phyloP scores from a whole-genome alignment of 2,113 vertebrate species.

The Trematomus loennbergii region DNA sequence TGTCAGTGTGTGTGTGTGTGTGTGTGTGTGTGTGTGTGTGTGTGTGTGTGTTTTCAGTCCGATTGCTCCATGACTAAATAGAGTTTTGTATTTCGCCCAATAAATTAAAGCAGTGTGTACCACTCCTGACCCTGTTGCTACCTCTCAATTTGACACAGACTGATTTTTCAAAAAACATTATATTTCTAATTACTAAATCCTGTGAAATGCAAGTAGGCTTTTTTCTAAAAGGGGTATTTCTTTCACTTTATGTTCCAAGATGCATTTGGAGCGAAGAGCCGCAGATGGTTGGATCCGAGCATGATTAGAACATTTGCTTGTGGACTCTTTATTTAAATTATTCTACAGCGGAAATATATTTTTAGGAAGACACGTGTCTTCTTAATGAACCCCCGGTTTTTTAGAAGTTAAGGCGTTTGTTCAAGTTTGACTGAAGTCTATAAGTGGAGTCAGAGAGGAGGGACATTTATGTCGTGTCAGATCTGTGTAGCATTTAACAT shows the following conservation, averaged over 20 bases:
- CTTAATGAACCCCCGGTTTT: neutral
- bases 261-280: constrained; percentile 19
- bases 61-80: neutral
- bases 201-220: neutral
- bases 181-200: neutral
- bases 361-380: neutral
- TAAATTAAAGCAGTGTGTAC: neutral
- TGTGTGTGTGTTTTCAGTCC: constrained; percentile 1
- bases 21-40: constrained; percentile 18
- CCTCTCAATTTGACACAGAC: neutral
- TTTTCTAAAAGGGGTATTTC: constrained; percentile 3
- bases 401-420: neutral
- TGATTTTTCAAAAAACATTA: constrained; percentile 20
- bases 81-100: neutral
- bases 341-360: constrained; percentile 16
- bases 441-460: constrained; percentile 22
- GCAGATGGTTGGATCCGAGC: constrained; percentile 38
- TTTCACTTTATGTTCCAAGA: constrained; percentile 27
- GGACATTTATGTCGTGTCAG: constrained; percentile 21
- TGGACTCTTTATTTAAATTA: constrained; percentile 19
- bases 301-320: constrained; percentile 9
- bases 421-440: constrained; percentile 14
- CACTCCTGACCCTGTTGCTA: neutral
- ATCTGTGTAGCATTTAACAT: constrained; percentile 6
- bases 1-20: constrained; percentile 5